Evolutionary conservation across 2,797 vertebrate genomes (phyloP), one percentile per base, ranked within the genome.

Genomic region (Danionella dracula): DNA sequence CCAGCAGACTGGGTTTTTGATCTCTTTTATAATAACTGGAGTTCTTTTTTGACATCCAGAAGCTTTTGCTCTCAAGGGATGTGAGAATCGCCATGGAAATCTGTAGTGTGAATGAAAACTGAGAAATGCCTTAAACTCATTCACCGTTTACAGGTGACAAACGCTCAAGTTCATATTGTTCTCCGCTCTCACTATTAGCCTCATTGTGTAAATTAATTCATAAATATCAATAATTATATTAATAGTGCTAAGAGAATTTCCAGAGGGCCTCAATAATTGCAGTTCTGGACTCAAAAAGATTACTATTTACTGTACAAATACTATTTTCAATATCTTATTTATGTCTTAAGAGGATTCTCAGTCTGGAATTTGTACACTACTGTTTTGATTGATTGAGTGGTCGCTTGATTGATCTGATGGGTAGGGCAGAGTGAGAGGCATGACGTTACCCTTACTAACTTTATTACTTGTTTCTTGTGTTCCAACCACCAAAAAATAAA

Each of bases 401-500:
- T 8, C 8, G 27, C 4, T 8, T 31, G 27, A 31, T 31, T 31
- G 85, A 78, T 78, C 79, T 72, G 84, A 80, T 85, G 85, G 89
- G 83, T 84, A 79, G 85, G 79, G 87, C 88, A 84, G 70, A 86
- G 84, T 89, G 86, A 89, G 84, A 89, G 92, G 89, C 88, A 87
- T 91, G 92, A 91, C 83, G 80, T 94, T 88, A 87, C 85, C 92
- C 83, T 93, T 92, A 96, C 93, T 97, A 95, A 96, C 93, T 92
- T 90, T 89, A 87, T 89, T 89, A 90, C 89, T 84, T 89, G 88
- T 93, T 92, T 95, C 90, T 90, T 92, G 89, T 90, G 90, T 94
- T 90, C 90, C 90, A 81, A 89, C 92, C 92, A 92, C 92, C 91
- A 84, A 90, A 85, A 94, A 92, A 95, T 96, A 97, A 97, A 98